phyloP scores from a whole-genome alignment of 2,113 vertebrate genomes.

The Neotoma lepida region DNA sequence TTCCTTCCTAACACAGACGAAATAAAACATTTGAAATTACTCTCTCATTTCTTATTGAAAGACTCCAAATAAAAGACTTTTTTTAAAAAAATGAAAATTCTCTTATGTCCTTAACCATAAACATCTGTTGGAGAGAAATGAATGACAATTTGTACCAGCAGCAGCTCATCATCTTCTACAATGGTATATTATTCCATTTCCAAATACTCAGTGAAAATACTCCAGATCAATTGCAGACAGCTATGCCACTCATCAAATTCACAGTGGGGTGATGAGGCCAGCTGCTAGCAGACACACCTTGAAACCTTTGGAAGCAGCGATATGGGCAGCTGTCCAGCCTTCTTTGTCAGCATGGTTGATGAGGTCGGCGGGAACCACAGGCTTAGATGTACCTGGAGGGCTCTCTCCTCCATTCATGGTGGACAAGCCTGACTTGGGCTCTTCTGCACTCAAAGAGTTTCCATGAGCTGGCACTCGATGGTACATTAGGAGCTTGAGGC shows the following conservation, averaged over 20 bases:
- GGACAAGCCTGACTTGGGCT: conserved; percentile 63
- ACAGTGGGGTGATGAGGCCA: neutral
- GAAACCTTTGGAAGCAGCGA: conserved; percentile 95
- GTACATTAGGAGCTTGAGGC: conserved; percentile 92
- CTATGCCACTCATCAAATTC: conserved; percentile 20
- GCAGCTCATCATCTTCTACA: neutral
- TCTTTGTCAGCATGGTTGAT: conserved; percentile 93
- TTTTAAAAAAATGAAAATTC: neutral
- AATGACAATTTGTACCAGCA: neutral
- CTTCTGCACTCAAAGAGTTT: conserved; percentile 69
- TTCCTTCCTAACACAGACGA: neutral
- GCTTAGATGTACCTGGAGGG: conserved; percentile 69
- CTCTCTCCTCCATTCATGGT: conserved; percentile 78
- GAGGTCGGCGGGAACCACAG: conserved; percentile 86
- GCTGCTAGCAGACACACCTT: conserved; percentile 88
- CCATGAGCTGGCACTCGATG: conserved; percentile 64
- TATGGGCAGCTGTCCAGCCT: conserved; percentile 96
- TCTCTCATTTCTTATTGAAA: conserved; percentile 48
- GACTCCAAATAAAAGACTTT: conserved; percentile 7
- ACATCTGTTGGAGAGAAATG: neutral
- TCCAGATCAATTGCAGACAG: neutral
- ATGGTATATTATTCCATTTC: neutral
- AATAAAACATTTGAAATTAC: neutral
- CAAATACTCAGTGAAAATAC: neutral
- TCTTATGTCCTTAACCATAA: neutral